These are phyloP conservation scores for Porites australiensis DNA, from an alignment of 64 coral and sea anemone species.

Conservation along the genomic window DNA sequence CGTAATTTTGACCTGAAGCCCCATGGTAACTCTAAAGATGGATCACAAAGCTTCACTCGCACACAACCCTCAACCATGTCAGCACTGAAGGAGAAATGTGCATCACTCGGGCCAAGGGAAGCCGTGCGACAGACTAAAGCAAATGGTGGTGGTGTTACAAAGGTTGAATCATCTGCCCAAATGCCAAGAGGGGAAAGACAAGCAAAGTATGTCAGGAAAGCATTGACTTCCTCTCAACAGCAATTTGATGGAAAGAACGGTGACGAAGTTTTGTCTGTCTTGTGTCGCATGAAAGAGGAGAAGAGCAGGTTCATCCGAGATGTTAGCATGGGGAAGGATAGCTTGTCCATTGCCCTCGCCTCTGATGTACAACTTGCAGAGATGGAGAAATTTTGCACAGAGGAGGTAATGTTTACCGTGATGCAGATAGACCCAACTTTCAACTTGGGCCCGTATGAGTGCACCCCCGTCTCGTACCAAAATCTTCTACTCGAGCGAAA, in stretches of 20 bases:
- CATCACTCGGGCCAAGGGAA: not conserved
- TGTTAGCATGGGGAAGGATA: not conserved
- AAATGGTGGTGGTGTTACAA: not conserved
- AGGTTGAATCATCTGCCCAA: not conserved
- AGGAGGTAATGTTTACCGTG: not conserved
- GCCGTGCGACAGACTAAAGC: not conserved
- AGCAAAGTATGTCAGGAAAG: not conserved
- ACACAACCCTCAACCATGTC: not conserved
- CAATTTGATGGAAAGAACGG: not conserved
- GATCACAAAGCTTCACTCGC: not conserved
- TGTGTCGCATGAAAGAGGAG: not conserved
- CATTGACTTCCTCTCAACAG: not conserved
- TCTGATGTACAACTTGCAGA: conserved; percentile 3
- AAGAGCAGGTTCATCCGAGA: not conserved
- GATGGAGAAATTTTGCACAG: conserved; percentile 14
- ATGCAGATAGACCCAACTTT: conserved; percentile 20
- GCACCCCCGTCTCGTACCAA: not conserved
- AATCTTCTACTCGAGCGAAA: conserved; percentile 7
- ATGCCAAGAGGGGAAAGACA: not conserved
- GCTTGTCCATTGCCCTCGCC: not conserved
- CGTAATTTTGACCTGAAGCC: not conserved
- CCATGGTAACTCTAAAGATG: not conserved
- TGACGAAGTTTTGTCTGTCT: not conserved
- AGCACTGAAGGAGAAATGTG: not conserved
- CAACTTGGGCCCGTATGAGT: conserved; percentile 23